Evolutionary conservation across 2,113 vertebrate genomes (phyloP), one percentile per base, ranked within the genome.

Genomic region (Emydura subglobosa): DNA sequence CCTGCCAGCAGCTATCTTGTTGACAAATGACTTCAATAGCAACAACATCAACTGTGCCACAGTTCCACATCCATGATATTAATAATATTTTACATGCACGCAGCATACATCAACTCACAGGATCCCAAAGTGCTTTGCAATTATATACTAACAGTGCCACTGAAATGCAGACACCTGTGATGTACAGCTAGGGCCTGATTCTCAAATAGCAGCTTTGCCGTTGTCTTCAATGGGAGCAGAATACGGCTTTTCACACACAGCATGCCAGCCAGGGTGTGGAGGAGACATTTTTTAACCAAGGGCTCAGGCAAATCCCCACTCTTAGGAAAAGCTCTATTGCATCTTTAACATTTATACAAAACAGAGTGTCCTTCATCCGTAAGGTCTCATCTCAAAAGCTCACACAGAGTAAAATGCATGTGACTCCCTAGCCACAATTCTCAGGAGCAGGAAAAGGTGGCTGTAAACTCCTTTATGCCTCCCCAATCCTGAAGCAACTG

Each of bases 311-410:
- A 85, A 91, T 17, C 1, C 1, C 9, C 50, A 51, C 10, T 88
- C 80, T 0, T 0, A 90, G 13, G 65, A 12, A 85, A 42, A 0
- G 0, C 0, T 1, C 4, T 44, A 17, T 39, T 42, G 29, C 27
- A 87, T 5, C 51, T n/a, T 39, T 68, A n/a, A 19, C 61, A 68
- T 68, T 68, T 29, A 68, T 68, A 16, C 65, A n/a, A n/a, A 68
- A 68, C 13, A n/a, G 65, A n/a, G 29, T 17, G 31, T 11, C 14
- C 14, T 19, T n/a, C 16, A 68, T 68, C 7, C 19, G 14, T 68
- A 68, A n/a, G 12, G 34, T 68, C 65, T n/a, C 16, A 16, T 17
- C 65, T n/a, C 14, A 68, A 68, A 68, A n/a, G 7, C 61, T 7
- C 61, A 65, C 12, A 7, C 6, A 34, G 61, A 34, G 29, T n/a